phyloP scores from a whole-genome alignment of 2,113 vertebrate species.

The Cervus canadensis region DNA sequence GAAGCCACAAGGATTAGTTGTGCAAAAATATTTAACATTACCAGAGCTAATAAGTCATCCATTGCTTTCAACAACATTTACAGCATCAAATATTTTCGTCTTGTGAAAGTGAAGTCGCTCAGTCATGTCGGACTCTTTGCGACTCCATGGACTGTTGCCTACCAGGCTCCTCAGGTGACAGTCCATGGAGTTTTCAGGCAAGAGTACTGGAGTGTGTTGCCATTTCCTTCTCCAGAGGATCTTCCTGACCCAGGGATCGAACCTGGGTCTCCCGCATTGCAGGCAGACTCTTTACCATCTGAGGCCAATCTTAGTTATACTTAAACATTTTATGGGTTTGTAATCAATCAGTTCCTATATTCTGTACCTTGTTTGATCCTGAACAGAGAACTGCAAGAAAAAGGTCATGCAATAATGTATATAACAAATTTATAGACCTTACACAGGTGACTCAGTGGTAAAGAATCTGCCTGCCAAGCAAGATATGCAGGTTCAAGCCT shows the following conservation, averaged over 20 bases:
- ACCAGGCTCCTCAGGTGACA: too few species aligned
- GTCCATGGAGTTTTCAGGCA: too few species aligned
- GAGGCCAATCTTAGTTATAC: background rate
- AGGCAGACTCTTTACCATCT: too few species aligned
- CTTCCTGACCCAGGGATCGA: too few species aligned
- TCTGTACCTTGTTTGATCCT: background rate
- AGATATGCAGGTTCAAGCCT: background rate
- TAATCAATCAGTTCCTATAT: background rate
- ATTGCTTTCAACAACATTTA: slow-evolving; percentile 3
- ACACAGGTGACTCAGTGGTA: background rate
- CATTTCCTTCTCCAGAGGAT: too few species aligned
- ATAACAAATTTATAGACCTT: background rate
- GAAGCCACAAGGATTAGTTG: background rate
- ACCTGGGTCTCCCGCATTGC: too few species aligned
- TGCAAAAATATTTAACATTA: slow-evolving; percentile 42
- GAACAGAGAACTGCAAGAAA: background rate
- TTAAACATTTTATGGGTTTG: background rate
- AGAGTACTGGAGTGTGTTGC: too few species aligned
- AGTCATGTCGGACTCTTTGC: too few species aligned
- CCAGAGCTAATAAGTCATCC: background rate
- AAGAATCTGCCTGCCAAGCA: background rate
- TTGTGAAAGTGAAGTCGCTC: too few species aligned
- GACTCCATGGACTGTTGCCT: too few species aligned
- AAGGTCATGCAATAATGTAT: background rate
- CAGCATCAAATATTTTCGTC: background rate